Percentiles rank a stretch among this genome's conserved stretches.
Evolutionary conservation across 2,888 invertebrate species (phyloP).

Genomic region (Enoplolaimus lenunculus): DNA sequence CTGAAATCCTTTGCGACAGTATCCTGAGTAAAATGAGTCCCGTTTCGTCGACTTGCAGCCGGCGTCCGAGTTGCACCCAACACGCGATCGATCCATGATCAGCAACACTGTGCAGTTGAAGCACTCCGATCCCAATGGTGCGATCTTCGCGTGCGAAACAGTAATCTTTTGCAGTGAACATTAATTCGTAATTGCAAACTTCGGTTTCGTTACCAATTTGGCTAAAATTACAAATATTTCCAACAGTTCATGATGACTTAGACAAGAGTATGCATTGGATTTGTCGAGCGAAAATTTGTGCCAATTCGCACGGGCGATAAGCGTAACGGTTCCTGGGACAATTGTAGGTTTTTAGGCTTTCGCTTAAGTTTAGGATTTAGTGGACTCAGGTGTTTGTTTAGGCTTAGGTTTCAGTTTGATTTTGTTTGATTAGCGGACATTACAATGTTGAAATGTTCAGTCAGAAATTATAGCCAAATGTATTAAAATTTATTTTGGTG

Average conservation of each 20-base stretch:
- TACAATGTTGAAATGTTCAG: too few species aligned
- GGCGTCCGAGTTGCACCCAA: constrained; percentile 45
- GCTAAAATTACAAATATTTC: constrained; percentile 48
- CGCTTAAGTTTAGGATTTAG: too few species aligned
- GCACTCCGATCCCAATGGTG: constrained; percentile 81
- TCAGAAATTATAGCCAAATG: too few species aligned
- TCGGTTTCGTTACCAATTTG: constrained; percentile 91
- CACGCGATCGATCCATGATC: constrained; percentile 47
- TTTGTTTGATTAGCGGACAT: too few species aligned
- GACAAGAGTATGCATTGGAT: too few species aligned
- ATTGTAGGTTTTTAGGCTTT: too few species aligned
- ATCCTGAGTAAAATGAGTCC: constrained; percentile 90
- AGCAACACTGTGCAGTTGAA: constrained; percentile 83
- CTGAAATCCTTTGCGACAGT: constrained; percentile 87
- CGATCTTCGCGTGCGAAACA: constrained; percentile 92
- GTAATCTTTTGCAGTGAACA: constrained; percentile 91
- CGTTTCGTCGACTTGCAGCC: constrained; percentile 94
- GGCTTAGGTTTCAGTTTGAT: too few species aligned
- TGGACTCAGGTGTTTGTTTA: too few species aligned
- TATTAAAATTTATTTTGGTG: too few species aligned
- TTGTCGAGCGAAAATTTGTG: too few species aligned
- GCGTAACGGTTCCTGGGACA: too few species aligned
- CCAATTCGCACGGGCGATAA: background rate
- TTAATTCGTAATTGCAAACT: constrained; percentile 78
- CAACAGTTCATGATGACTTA: background rate